Base-by-base conservation (phyloP, 2,113 vertebrate genomes). In the Mesembrinibis cayennensis region DNA sequence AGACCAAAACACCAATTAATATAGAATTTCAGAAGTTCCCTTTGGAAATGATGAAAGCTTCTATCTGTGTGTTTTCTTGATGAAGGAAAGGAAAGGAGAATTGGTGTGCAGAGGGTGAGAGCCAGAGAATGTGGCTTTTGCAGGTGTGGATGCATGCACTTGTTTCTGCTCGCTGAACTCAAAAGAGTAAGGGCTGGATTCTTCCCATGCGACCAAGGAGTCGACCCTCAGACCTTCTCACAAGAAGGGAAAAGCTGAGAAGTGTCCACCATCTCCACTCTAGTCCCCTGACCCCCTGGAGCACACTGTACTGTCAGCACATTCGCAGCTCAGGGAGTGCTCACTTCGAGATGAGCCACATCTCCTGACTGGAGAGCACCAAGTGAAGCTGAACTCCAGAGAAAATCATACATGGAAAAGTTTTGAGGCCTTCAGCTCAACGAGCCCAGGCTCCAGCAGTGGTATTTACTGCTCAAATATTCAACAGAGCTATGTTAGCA, bases 321-420 rank as follows among this genome's bases (percentile, higher is more conserved):
- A 71, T 25, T 32, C 0, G 4, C n/a, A 38, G 7, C 25, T 58
- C 38, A 27, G n/a, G 29, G 42, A 61, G 7, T 7, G 34, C 61
- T 71, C 3, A 0, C 67, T 69, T 56, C 0, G 1, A 40, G 55
- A 32, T 42, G 18, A 74, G 49, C 36, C 1, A 3, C 29, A 21
- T 10, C 20, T 87, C 36, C 45, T 61, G 53, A 19, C 30, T 49
- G 25, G 25, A 30, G 19, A 83, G 27, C 7, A 30, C 45, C 52
- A 61, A 36, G 6, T 45, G 25, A 79, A 87, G 73, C 34, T n/a
- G 42, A 29, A 73, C 13, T 13, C 21, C 61, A 76, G 36, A 34
- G 38, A 63, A 58, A 89, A 47, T 16, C 1, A 1, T 32, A 25
- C 7, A 34, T 13, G 8, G 49, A 52, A 63, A 63, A 52, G 26